Percentiles rank a stretch among this genome's conserved stretches.
phyloP scores from a whole-genome alignment of 1,140 invertebrate species.

The Bombyx mandarina region DNA sequence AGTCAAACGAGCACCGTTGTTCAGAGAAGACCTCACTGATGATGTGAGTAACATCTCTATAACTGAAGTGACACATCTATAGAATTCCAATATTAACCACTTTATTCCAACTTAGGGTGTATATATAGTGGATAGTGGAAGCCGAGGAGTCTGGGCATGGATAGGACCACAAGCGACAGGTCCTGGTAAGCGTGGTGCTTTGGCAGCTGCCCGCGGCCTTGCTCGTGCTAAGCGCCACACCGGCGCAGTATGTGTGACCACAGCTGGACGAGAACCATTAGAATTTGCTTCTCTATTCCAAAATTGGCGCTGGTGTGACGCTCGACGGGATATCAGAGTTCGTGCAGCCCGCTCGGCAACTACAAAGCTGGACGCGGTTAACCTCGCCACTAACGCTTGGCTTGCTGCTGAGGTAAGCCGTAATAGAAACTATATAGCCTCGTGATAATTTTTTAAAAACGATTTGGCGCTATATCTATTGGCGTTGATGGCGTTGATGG shows the following conservation, averaged over 20 bases:
- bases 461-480: too few species aligned
- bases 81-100: too few species aligned
- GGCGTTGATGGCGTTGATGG: too few species aligned
- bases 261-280: slow-evolving; percentile 86
- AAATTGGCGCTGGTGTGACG: slow-evolving; percentile 75
- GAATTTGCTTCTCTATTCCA: slow-evolving; percentile 90
- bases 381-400: slow-evolving; percentile 74
- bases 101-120: slow-evolving; percentile 74
- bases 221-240: slow-evolving; percentile 90
- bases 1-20: slow-evolving; percentile 87
- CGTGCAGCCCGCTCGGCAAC: slow-evolving; percentile 73
- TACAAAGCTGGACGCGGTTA: slow-evolving; percentile 77
- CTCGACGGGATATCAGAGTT: slow-evolving; percentile 38
- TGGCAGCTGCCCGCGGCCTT: slow-evolving; percentile 85
- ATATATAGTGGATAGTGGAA: slow-evolving; percentile 90
- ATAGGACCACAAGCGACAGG: slow-evolving; percentile 87
- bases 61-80: too few species aligned
- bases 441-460: too few species aligned
- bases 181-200: slow-evolving; percentile 88
- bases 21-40: slow-evolving; percentile 84
- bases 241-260: slow-evolving; percentile 81
- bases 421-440: too few species aligned
- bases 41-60: slow-evolving; percentile 66
- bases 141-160: slow-evolving; percentile 93
- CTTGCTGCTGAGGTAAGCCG: slow-evolving; percentile 52